These are phyloP conservation scores for Spermophilus dauricus DNA, from an alignment of 2,113 vertebrate genomes.

Conservation along the genomic window DNA sequence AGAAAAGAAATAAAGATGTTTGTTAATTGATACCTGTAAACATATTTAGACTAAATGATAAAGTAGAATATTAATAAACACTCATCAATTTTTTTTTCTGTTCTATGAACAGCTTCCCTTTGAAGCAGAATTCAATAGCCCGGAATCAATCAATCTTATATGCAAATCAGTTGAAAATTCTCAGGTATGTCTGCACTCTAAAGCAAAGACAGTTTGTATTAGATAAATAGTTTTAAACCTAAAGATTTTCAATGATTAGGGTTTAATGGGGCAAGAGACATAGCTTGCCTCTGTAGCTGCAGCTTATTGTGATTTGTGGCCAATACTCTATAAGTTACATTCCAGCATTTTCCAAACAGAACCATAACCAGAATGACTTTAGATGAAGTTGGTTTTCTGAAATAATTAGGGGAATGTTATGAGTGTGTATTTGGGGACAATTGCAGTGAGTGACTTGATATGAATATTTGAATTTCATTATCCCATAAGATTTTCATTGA, in stretches of 20 bases:
- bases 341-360: background rate
- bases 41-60: slow-evolving; percentile 31
- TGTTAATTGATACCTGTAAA: background rate
- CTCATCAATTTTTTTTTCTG: slow-evolving; percentile 5
- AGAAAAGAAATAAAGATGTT: background rate
- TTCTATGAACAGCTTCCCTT: background rate
- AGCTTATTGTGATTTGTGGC: background rate
- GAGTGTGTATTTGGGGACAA: background rate
- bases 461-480: slow-evolving; percentile 38
- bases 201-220: background rate
- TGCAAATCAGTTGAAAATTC: background rate
- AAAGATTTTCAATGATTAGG: background rate
- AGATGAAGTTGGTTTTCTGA: background rate
- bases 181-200: background rate
- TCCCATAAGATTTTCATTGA: background rate
- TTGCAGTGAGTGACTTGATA: background rate
- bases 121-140: slow-evolving; percentile 25
- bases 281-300: accelerated
- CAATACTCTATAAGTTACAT: background rate
- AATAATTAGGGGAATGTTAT: background rate
- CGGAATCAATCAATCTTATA: slow-evolving; percentile 24
- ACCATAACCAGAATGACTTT: background rate
- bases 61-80: background rate
- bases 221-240: background rate
- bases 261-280: background rate